Percentiles rank a stretch among this genome's conserved stretches.
Conservation (phyloP, 2,113 vertebrate genomes). For the Pollimyrus isidori region DNA sequence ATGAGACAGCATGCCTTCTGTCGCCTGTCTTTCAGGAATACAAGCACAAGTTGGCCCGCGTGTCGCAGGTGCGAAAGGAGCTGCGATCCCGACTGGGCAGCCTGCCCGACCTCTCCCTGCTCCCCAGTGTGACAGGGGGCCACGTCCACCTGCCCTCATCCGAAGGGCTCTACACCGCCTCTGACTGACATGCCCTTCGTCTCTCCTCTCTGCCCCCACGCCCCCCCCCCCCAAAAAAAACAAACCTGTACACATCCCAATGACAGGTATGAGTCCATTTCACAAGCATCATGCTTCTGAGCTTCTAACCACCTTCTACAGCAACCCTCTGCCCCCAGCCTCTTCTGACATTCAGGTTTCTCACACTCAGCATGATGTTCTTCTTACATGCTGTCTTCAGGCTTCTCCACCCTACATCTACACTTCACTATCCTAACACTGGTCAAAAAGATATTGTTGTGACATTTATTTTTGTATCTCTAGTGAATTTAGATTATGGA, state of each 20-base stretch:
- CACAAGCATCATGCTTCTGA: slow-evolving; percentile 41
- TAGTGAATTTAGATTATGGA: slow-evolving; percentile 58
- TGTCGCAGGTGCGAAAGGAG: slow-evolving; percentile 92
- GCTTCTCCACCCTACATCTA: slow-evolving; percentile 10
- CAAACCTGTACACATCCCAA: neutral
- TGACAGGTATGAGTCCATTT: neutral
- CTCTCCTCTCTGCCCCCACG: neutral
- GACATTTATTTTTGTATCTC: slow-evolving; percentile 82
- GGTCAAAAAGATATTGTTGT: slow-evolving; percentile 65
- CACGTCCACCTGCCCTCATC: slow-evolving; percentile 74
- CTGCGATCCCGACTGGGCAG: slow-evolving; percentile 84
- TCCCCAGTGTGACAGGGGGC: slow-evolving; percentile 78
- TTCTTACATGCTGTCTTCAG: neutral
- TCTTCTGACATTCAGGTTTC: neutral
- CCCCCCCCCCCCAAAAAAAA: neutral
- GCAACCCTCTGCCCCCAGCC: neutral
- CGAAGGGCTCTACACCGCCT: slow-evolving; percentile 75
- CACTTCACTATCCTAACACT: slow-evolving; percentile 41
- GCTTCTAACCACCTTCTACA: neutral
- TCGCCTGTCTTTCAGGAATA: slow-evolving; percentile 75
- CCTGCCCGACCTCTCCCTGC: slow-evolving; percentile 79
- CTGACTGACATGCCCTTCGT: slow-evolving; percentile 63
- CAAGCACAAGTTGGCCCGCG: slow-evolving; percentile 87
- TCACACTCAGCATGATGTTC: slow-evolving; percentile 38
- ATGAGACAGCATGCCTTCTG: neutral